phyloP scores from a whole-genome alignment of 2,113 vertebrate genomes.

The Amphiprion percula region DNA sequence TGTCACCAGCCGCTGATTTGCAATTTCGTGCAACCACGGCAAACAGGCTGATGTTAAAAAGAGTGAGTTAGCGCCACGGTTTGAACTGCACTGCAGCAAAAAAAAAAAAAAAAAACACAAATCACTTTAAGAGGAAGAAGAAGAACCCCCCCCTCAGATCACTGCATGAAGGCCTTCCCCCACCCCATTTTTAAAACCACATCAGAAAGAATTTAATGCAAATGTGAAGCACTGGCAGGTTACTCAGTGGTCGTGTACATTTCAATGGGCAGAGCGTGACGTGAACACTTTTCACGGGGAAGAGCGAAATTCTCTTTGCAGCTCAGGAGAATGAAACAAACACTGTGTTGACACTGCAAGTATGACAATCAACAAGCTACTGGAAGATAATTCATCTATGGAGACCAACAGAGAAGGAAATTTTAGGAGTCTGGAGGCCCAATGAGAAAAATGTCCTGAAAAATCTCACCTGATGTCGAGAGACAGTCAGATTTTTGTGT shows the following conservation, averaged over 20 bases:
- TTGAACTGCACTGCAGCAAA: slow-evolving; percentile 63
- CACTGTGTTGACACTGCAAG: neutral
- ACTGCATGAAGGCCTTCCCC: slow-evolving; percentile 52
- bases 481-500: too few relatives aligned
- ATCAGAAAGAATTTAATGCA: slow-evolving; percentile 56
- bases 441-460: too few relatives aligned
- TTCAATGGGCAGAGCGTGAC: slow-evolving; percentile 48
- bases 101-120: slow-evolving; percentile 13
- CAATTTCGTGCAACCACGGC: slow-evolving; percentile 64
- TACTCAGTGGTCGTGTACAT: slow-evolving; percentile 36
- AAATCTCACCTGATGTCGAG: too few relatives aligned
- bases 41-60: slow-evolving; percentile 52
- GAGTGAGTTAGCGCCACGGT: slow-evolving; percentile 47
- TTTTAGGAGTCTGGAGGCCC: too few relatives aligned
- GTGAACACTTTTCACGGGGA: neutral
- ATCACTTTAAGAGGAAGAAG: slow-evolving; percentile 52
- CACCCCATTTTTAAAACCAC: slow-evolving; percentile 41
- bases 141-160: slow-evolving; percentile 19
- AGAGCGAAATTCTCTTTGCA: slow-evolving; percentile 10
- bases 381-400: neutral
- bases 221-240: slow-evolving; percentile 55
- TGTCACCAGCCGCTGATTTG: slow-evolving; percentile 72
- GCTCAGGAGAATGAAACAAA: slow-evolving; percentile 26
- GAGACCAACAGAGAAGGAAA: neutral
- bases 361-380: slow-evolving; percentile 8